These are phyloP conservation scores for Heterochromis multidens DNA, from an alignment of 2,113 vertebrate genomes.

Conservation along the genomic window DNA sequence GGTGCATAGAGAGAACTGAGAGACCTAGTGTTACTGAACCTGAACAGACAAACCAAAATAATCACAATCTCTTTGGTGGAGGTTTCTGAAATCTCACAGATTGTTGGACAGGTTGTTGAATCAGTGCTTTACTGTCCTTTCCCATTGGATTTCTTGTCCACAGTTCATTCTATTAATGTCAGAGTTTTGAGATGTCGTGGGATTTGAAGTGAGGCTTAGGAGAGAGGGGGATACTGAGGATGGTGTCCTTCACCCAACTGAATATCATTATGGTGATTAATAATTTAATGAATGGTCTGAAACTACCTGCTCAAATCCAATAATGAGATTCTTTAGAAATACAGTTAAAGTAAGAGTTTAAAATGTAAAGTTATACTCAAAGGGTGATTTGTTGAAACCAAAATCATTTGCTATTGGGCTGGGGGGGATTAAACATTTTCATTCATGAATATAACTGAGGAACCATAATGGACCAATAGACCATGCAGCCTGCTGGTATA, in stretches of 20 bases:
- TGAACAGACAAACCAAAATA: background rate
- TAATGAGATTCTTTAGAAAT: background rate
- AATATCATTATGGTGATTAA: background rate
- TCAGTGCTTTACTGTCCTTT: background rate
- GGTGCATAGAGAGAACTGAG: background rate
- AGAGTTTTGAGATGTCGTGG: background rate
- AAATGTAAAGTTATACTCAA: background rate
- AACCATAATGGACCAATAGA: background rate
- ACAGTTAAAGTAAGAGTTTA: background rate
- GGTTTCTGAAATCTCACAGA: background rate
- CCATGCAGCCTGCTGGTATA: background rate
- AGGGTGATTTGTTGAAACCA: background rate
- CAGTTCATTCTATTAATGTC: background rate
- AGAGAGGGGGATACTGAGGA: background rate
- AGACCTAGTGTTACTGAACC: background rate
- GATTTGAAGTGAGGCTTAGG: background rate
- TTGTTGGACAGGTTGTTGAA: background rate
- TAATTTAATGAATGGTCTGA: background rate
- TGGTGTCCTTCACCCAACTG: background rate
- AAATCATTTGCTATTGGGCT: background rate
- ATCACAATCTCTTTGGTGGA: background rate
- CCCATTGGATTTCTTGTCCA: fast-evolving
- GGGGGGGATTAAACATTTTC: background rate
- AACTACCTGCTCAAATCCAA: background rate
- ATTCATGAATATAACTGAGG: background rate